These are phyloP conservation scores for Rhinogobius similis DNA, from an alignment of 2,113 vertebrate species.

Conservation along the genomic window DNA sequence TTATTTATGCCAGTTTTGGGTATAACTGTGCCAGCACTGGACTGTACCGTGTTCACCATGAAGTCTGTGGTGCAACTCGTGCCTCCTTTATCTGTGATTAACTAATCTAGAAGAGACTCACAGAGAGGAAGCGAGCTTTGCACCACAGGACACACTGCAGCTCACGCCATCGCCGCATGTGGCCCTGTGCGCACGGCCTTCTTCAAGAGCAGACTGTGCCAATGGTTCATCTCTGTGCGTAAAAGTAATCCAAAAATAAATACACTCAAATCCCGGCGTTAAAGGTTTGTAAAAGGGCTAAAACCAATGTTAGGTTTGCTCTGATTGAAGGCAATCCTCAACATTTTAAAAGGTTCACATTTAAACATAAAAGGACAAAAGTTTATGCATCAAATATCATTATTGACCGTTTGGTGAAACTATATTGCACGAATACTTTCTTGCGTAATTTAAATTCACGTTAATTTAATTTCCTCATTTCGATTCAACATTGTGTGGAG, in stretches of 20 bases:
- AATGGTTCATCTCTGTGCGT: neutral
- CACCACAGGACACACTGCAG: neutral
- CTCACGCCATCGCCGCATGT: neutral
- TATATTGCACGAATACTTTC: neutral
- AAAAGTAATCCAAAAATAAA: neutral
- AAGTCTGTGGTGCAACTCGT: neutral
- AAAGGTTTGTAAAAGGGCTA: neutral
- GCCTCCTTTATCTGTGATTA: neutral
- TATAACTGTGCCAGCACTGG: neutral
- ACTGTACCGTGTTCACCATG: neutral
- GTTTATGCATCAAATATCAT: too few species aligned
- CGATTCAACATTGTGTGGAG: too few species aligned
- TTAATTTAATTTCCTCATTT: too few species aligned
- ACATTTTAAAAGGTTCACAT: too few species aligned
- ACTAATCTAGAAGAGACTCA: neutral
- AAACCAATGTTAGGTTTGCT: neutral
- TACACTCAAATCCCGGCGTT: neutral
- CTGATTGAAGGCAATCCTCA: neutral
- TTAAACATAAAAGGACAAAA: too few species aligned
- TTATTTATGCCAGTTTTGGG: neutral
- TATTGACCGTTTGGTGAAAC: neutral
- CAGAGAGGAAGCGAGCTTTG: constrained; percentile 1
- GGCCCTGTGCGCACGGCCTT: neutral
- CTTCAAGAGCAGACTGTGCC: neutral
- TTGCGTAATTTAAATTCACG: too few species aligned